Base-by-base conservation (phyloP, 2,888 invertebrate genomes). In the Chaetogeoica ovagalla region DNA sequence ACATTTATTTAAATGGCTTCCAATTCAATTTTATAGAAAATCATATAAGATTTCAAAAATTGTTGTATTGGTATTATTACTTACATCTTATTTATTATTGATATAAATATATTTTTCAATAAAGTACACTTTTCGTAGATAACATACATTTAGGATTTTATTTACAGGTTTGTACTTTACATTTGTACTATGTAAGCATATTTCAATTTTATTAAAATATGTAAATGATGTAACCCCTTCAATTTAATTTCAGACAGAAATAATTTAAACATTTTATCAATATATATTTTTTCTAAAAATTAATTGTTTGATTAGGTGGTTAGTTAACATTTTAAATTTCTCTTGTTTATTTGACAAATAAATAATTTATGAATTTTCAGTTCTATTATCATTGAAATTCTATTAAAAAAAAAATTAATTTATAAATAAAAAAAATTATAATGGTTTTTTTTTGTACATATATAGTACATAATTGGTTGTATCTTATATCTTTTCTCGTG, bases 91-190 rank as follows among this genome's bases (percentile, higher is more conserved):
- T 72, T 74, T 74, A 19, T 65, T 8, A 48, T 13, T 43, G 30
- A 43, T 2, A 48, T 48, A 48, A 48, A 48, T 48, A 48, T 11
- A 48, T 3, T 5, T 55, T 55, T 19, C 8, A 55, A 19, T 19
- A 19, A 23, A 30, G 21, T 55, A 52, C 9, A 55, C 13, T 55
- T 55, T 63, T 39, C 37, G 17, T 74, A 15, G 37, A 55, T 75
- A 52, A 52, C 23, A 72, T 72, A 48, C 43, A 37, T 63, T 39
- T 66, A 66, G 66, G n/a, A 63, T 73, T 63, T 63, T 73, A 59
- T 75, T 75, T 66, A 66, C 57, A 75, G 66, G 57, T 75, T 57
- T 75, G 66, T 74, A 74, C 37, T 55, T 70, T 62, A 48, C 8
- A 73, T 48, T 21, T 62, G 23, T 52, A 65, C 55, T 55, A 37